phyloP scores from a whole-genome alignment of 2,888 invertebrate species.

The Hololepta plana region DNA sequence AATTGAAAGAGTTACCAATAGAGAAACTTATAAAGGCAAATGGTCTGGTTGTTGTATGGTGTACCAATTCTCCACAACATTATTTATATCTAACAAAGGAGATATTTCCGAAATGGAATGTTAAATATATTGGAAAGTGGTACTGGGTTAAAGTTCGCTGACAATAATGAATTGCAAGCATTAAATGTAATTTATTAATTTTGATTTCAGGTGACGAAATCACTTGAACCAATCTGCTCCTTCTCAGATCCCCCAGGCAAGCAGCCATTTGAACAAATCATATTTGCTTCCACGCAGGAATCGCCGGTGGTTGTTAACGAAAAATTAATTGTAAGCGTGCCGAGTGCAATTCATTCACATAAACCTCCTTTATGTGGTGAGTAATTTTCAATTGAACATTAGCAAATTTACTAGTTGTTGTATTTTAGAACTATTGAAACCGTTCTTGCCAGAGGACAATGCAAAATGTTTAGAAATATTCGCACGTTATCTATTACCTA shows the following conservation, averaged over 20 bases:
- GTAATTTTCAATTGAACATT: no score
- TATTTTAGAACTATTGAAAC: conserved; percentile 41
- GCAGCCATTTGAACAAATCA: conserved; percentile 74
- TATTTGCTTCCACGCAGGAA: conserved; percentile 33
- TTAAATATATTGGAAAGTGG: conserved; percentile 55
- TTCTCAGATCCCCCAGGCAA: conserved; percentile 51
- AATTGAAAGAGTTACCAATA: conserved; percentile 53
- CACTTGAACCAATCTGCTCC: conserved; percentile 46
- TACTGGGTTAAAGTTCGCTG: conserved; percentile 68
- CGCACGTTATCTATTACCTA: conserved; percentile 73
- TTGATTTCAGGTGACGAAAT: conserved; percentile 39
- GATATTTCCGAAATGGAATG: conserved; percentile 66
- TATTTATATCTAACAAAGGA: conserved; percentile 44
- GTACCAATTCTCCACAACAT: conserved; percentile 69
- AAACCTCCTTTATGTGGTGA: conserved; percentile 74
- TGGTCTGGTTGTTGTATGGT: conserved; percentile 74
- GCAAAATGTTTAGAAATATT: conserved; percentile 72
- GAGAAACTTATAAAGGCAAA: conserved; percentile 37
- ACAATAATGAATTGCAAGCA: no score
- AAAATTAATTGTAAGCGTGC: conserved; percentile 60
- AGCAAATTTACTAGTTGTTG: conserved; percentile 6
- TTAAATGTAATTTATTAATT: no score
- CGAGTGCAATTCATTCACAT: conserved; percentile 86
- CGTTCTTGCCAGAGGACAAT: conserved; percentile 34
- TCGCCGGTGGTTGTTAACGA: conserved; percentile 17